These are phyloP conservation scores for Dione juno DNA, from an alignment of 2,888 invertebrate genomes.

Conservation along the genomic window DNA sequence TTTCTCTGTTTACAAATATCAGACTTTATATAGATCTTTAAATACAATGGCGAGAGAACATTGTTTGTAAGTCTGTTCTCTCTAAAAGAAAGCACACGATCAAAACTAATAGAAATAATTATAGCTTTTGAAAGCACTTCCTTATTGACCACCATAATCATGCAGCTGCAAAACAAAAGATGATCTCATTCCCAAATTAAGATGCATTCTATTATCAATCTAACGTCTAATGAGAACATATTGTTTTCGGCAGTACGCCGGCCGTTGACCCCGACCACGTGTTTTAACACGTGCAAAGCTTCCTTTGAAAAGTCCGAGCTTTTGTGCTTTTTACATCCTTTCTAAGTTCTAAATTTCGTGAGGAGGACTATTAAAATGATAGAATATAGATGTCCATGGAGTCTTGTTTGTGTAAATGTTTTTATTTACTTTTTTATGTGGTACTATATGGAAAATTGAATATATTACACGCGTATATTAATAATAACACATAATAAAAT, in stretches of 20 bases:
- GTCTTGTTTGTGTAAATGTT: slow-evolving; percentile 31
- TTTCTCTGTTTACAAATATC: not conserved
- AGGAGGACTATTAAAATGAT: slow-evolving; percentile 61
- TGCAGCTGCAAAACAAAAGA: slow-evolving; percentile 71
- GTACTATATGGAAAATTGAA: not conserved
- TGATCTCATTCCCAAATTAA: slow-evolving; percentile 49
- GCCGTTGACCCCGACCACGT: slow-evolving; percentile 71
- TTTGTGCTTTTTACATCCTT: slow-evolving; percentile 65
- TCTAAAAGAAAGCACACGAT: not conserved
- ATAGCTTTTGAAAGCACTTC: slow-evolving; percentile 7
- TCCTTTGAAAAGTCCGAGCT: slow-evolving; percentile 65
- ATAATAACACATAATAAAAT: not conserved
- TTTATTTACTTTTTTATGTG: not conserved
- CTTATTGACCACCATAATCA: slow-evolving; percentile 46
- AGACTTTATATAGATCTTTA: not conserved
- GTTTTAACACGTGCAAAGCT: slow-evolving; percentile 70
- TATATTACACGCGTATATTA: not conserved
- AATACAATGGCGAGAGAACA: not conserved
- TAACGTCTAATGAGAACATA: slow-evolving; percentile 61
- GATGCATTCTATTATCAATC: slow-evolving; percentile 51
- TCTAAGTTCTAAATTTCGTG: slow-evolving; percentile 67
- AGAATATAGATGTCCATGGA: slow-evolving; percentile 50
- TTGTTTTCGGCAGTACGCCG: slow-evolving; percentile 62
- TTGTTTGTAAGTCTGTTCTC: not conserved
- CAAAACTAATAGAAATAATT: not conserved